These are phyloP conservation scores for Hydroisotoma schaefferi DNA, from an alignment of 2,888 invertebrate species.

Conservation along the genomic window DNA sequence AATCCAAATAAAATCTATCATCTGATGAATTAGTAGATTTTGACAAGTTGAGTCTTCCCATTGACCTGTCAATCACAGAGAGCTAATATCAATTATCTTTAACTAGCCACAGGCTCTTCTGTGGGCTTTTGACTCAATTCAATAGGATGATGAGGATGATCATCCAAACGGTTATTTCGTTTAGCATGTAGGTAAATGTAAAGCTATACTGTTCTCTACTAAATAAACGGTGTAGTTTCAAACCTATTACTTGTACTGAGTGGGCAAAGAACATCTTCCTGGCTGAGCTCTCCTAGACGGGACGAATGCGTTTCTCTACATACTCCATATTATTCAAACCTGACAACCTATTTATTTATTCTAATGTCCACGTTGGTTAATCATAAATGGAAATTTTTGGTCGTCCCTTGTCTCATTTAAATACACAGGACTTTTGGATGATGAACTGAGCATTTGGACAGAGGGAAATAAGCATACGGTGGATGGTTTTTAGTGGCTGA, in stretches of 20 bases:
- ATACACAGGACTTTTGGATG: background rate
- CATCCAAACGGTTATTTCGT: background rate
- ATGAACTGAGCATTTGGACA: too few relatives aligned
- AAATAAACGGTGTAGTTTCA: too few relatives aligned
- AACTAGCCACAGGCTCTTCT: slow-evolving; percentile 3
- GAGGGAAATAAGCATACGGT: too few relatives aligned
- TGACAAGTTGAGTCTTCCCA: slow-evolving; percentile 22
- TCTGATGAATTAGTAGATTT: slow-evolving; percentile 14
- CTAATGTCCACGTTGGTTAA: background rate
- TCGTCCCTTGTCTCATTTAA: background rate
- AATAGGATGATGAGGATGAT: background rate
- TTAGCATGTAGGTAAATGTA: too few relatives aligned
- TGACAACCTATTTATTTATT: background rate
- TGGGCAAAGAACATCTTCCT: too few relatives aligned
- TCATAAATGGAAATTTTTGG: slow-evolving; percentile 6
- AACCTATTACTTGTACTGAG: too few relatives aligned
- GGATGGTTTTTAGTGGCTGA: too few relatives aligned
- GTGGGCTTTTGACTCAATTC: too few relatives aligned
- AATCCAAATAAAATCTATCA: background rate
- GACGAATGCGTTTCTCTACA: background rate
- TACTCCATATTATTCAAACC: too few relatives aligned
- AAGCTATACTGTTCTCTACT: too few relatives aligned
- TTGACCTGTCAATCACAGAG: slow-evolving; percentile 24
- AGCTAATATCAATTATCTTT: slow-evolving; percentile 4
- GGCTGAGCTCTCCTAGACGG: background rate